Evolutionary conservation across 2,113 vertebrate genomes (phyloP).

Genomic region (Toxostoma redivivum): DNA sequence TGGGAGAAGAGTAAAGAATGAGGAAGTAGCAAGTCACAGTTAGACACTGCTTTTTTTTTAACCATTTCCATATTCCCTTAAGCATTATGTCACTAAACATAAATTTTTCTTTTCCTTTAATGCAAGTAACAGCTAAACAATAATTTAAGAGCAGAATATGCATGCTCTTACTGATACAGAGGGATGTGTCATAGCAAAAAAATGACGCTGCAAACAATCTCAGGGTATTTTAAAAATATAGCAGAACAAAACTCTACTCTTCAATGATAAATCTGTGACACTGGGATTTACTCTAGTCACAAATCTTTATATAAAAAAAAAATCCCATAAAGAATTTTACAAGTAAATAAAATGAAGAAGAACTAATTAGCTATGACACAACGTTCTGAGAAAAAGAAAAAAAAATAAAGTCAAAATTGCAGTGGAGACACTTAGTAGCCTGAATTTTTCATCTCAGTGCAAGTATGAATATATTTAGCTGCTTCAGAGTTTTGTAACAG

Average conservation of each 20-base stretch:
- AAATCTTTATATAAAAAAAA: background rate
- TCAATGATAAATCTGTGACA: background rate
- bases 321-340: background rate
- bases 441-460: background rate
- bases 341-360: background rate
- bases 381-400: background rate
- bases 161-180: background rate
- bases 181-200: background rate
- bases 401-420: background rate
- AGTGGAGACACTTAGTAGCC: background rate
- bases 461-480: background rate
- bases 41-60: background rate
- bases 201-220: background rate
- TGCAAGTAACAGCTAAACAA: background rate
- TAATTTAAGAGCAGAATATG: background rate
- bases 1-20: background rate
- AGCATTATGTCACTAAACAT: background rate
- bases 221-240: background rate
- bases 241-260: background rate
- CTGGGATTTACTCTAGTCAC: background rate
- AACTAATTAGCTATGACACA: background rate
- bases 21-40: background rate
- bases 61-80: background rate
- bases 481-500: background rate
- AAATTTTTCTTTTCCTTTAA: background rate